Conservation (phyloP, 2,113 vertebrate species). For the Gorsachius goisagi region DNA sequence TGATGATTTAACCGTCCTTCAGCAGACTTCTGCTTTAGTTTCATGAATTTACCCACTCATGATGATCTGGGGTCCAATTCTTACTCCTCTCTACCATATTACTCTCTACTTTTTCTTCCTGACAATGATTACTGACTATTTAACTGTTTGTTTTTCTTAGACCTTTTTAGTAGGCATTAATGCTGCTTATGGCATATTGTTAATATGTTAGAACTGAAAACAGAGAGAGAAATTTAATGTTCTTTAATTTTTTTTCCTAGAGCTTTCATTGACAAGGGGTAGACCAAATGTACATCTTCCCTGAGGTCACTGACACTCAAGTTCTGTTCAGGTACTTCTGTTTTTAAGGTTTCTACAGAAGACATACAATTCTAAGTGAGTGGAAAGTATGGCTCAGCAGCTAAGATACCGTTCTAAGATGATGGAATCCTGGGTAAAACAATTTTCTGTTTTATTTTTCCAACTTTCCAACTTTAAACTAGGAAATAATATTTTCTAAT, state of each 20-base stretch:
- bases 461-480: not conserved
- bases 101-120: not conserved
- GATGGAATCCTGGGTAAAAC: not conserved
- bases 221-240: not conserved
- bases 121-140: not conserved
- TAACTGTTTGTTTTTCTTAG: not conserved
- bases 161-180: not conserved
- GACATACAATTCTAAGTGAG: fast-evolving
- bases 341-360: not conserved
- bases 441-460: not conserved
- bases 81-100: not conserved
- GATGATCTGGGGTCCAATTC: not conserved
- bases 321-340: not conserved
- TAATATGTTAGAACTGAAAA: not conserved
- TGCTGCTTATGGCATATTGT: not conserved
- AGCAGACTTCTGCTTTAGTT: not conserved
- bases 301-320: not conserved
- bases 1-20: not conserved
- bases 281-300: not conserved
- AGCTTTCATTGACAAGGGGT: not conserved
- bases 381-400: not conserved
- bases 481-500: not conserved
- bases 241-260: not conserved
- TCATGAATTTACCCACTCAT: not conserved
- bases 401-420: not conserved